These are phyloP conservation scores for Podilymbus podiceps DNA, from an alignment of 2,113 vertebrate genomes.

Conservation along the genomic window DNA sequence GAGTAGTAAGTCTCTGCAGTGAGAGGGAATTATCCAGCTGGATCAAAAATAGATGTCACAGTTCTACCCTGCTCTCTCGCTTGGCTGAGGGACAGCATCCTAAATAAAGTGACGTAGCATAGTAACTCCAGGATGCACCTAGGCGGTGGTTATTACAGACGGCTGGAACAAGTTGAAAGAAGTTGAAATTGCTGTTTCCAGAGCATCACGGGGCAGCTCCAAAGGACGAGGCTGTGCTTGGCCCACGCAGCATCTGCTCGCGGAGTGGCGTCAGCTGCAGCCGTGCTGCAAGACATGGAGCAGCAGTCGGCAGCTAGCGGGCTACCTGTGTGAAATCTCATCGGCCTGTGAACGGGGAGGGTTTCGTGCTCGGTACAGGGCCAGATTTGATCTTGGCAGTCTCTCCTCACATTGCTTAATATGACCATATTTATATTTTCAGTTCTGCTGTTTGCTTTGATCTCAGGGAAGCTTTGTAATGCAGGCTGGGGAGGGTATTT, in stretches of 20 bases:
- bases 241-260: not conserved
- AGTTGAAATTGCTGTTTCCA: not conserved
- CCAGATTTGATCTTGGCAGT: not conserved
- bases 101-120: accelerated
- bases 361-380: accelerated
- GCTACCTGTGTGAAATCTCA: not conserved
- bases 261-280: not conserved
- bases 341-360: accelerated
- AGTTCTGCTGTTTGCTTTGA: not conserved
- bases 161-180: not conserved
- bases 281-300: accelerated
- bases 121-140: not conserved
- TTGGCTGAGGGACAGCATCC: not conserved
- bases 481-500: not conserved
- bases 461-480: not conserved
- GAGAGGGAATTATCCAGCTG: not conserved
- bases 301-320: not conserved
- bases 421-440: not conserved
- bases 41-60: not conserved
- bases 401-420: constrained; percentile 19
- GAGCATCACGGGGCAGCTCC: not conserved
- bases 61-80: not conserved
- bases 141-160: not conserved
- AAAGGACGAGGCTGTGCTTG: accelerated
- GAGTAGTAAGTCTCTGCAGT: not conserved